Percentiles rank a stretch among this genome's conserved stretches.
phyloP scores from a whole-genome alignment of 2,888 invertebrate species.

The Deilephila porcellus region DNA sequence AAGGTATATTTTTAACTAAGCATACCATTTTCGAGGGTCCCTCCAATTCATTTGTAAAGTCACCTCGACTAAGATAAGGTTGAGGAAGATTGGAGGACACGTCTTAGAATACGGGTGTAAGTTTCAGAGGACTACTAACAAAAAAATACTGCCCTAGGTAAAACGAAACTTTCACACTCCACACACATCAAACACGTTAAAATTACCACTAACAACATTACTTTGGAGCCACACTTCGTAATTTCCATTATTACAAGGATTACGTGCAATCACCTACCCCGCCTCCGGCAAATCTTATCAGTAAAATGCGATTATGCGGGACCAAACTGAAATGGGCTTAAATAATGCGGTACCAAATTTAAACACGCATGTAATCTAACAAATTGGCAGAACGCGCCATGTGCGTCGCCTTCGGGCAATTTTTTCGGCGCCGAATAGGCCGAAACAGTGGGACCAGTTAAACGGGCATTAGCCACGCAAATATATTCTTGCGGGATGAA shows the following conservation, averaged over 20 bases:
- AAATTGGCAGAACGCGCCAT: slow-evolving; percentile 73
- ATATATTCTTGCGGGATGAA: slow-evolving; percentile 69
- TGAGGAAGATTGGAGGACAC: too few relatives aligned
- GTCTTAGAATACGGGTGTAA: too few relatives aligned
- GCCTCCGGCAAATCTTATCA: slow-evolving; percentile 77
- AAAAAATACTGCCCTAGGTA: too few relatives aligned
- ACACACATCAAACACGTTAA: background rate
- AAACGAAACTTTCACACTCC: too few relatives aligned
- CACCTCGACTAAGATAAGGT: too few relatives aligned
- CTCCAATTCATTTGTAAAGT: too few relatives aligned
- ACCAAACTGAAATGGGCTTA: slow-evolving; percentile 67
- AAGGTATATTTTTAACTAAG: too few relatives aligned
- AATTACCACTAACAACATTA: slow-evolving; percentile 8
- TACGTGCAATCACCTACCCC: slow-evolving; percentile 60
- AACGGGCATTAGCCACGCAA: slow-evolving; percentile 66
- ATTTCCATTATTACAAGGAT: slow-evolving; percentile 71
- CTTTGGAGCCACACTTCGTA: slow-evolving; percentile 45
- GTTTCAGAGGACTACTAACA: too few relatives aligned
- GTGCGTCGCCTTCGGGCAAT: slow-evolving; percentile 71
- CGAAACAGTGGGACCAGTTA: slow-evolving; percentile 53
- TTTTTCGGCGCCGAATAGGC: slow-evolving; percentile 68
- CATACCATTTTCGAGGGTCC: too few relatives aligned
- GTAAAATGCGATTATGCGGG: slow-evolving; percentile 39
- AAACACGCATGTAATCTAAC: slow-evolving; percentile 78
- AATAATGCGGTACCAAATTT: slow-evolving; percentile 72